Base-by-base conservation (phyloP, 1,140 invertebrate genomes). In the Danaus plexippus region DNA sequence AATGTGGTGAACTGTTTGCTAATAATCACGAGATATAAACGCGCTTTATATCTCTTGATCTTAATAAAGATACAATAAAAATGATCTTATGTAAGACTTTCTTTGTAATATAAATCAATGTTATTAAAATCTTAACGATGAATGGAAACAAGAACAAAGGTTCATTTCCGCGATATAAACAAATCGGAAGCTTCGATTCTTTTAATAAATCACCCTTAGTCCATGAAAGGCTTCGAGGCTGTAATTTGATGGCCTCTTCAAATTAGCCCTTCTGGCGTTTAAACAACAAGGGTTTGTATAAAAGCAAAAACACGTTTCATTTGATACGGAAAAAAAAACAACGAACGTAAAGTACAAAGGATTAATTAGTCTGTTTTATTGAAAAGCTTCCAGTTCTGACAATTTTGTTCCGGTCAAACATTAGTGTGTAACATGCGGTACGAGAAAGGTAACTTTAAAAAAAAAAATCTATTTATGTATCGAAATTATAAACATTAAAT, bases 181-280 rank as follows among this genome's bases (percentile, higher is more conserved):
- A 59, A 64, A 65, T 65, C 51, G 56, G 64, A 64, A 69, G 60
- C 60, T 41, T 60, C 56, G 60, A 66, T 63, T 71, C 64, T 65
- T 69, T 67, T 70, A 73, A 73, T 71, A 71, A 78, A 78, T 76
- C 71, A 62, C 61, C 61, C 61, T 47, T 66, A 67, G 63, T 66
- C 69, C 53, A 65, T 66, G 65, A 64, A 69, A 64, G 65, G 67
- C 65, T 71, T 59, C 62, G 47, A 58, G 67, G 60, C 69, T 61
- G 77, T 73, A 78, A 84, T 79, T 79, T 67, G 75, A 82, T 77
- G 74, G 71, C 61, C 65, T 69, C 66, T 73, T 66, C 64, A 70
- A 80, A 80, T 80, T 78, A 76, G 67, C 69, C 72, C 72, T 73
- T 67, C 49, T 66, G 72, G 68, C 68, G 66, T 67, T 74, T 60